phyloP scores from a whole-genome alignment of 2,113 vertebrate genomes.

The Chaetops frenatus region DNA sequence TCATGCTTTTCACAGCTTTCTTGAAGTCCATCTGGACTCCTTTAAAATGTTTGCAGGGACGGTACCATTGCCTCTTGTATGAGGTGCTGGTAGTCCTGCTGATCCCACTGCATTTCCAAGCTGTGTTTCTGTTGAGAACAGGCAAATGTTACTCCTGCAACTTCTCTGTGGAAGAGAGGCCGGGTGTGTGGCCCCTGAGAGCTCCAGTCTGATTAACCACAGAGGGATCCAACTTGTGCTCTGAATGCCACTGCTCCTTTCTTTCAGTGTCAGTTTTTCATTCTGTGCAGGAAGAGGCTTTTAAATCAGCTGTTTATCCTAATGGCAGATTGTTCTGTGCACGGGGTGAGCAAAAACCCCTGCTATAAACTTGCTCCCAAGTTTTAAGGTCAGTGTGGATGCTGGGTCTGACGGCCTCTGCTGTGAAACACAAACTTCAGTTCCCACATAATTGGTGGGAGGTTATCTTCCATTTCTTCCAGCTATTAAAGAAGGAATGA shows the following conservation, averaged over 20 bases:
- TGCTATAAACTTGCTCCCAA: neutral
- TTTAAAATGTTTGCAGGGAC: neutral
- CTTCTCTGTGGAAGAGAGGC: neutral
- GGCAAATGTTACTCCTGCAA: neutral
- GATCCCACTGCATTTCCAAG: neutral
- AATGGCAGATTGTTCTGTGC: neutral
- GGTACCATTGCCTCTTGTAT: neutral
- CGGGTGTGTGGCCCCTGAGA: neutral
- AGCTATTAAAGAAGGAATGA: neutral
- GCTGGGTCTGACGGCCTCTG: neutral
- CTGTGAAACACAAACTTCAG: neutral
- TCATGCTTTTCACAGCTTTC: constrained; percentile 23
- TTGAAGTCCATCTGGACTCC: constrained; percentile 18
- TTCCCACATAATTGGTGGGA: neutral
- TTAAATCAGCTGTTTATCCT: neutral
- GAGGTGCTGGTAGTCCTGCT: neutral
- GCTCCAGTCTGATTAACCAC: neutral
- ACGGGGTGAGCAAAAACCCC: neutral
- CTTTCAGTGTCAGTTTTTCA: neutral
- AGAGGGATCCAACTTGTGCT: neutral
- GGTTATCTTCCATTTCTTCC: neutral
- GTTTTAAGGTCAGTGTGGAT: neutral
- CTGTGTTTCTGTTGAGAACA: neutral
- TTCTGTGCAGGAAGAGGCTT: neutral
- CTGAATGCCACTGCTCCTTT: neutral